Conservation (phyloP, 2,113 vertebrate genomes). For the Notarius lentiginosus region DNA sequence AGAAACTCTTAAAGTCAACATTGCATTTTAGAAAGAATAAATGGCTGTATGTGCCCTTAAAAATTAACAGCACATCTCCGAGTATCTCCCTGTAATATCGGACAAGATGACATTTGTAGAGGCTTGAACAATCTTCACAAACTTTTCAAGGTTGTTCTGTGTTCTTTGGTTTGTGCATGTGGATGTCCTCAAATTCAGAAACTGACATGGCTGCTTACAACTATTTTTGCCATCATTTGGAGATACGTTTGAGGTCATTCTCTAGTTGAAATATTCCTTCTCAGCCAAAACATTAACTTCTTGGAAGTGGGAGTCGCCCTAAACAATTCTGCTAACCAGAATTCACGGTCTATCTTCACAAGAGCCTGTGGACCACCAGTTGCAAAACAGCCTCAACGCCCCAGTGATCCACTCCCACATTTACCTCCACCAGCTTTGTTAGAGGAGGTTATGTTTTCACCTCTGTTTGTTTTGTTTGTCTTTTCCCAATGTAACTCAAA, state of each 20-base stretch:
- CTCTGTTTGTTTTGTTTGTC: no score
- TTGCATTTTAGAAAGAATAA: neutral
- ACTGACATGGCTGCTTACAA: neutral
- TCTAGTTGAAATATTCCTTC: neutral
- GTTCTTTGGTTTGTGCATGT: neutral
- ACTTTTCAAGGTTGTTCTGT: neutral
- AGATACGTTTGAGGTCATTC: neutral
- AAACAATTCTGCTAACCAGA: neutral
- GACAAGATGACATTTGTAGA: neutral
- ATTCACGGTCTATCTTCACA: neutral
- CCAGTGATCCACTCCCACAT: neutral
- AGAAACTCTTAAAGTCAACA: neutral
- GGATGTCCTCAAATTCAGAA: neutral
- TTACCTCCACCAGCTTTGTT: no score
- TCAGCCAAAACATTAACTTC: neutral
- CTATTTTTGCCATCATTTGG: neutral
- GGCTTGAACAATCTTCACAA: neutral
- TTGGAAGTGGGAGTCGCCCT: neutral
- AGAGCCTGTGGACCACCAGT: neutral
- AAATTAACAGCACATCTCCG: neutral
- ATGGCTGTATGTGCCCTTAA: neutral
- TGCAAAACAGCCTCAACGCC: neutral
- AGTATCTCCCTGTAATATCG: neutral
- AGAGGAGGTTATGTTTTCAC: no score
- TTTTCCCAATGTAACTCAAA: no score